Evolutionary conservation across 1,140 invertebrate species (phyloP).

Genomic region (Gyrodactylus salaris): DNA sequence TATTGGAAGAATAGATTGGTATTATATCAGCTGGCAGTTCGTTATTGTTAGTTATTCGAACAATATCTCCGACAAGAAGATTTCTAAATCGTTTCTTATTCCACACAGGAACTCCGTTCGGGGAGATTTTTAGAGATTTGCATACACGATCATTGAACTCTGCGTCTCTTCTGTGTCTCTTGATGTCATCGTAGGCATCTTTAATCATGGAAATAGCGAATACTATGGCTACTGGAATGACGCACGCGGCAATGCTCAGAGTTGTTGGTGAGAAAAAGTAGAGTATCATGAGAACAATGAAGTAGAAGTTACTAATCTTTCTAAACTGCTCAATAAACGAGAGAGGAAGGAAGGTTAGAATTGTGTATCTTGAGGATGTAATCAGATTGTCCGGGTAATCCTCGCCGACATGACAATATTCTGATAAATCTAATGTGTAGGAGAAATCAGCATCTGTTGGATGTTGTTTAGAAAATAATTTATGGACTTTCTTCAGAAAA

Average conservation of each 20-base stretch:
- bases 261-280: conserved; percentile 7
- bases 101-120: conserved; percentile 32
- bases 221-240: conserved; percentile 40
- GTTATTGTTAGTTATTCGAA: conserved; percentile 34
- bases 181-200: conserved; percentile 68
- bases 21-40: conserved; percentile 35
- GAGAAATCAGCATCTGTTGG: too few species aligned
- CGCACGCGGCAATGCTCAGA: conserved; percentile 25
- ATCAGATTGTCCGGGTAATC: background rate
- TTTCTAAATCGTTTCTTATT: conserved; percentile 53
- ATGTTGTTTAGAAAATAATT: too few species aligned
- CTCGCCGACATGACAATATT: background rate
- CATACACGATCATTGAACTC: conserved; percentile 17
- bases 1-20: conserved; percentile 27
- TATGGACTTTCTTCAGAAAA: too few species aligned
- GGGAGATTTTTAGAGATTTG: conserved; percentile 15
- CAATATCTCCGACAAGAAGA: conserved; percentile 46
- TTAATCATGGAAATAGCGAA: conserved; percentile 71
- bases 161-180: background rate
- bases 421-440: too few species aligned
- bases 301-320: conserved; percentile 81
- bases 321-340: conserved; percentile 91
- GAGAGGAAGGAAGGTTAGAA: conserved; percentile 67
- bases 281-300: conserved; percentile 68
- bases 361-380: conserved; percentile 63